Evolutionary conservation across 1,140 invertebrate species (phyloP).

Genomic region (Procambarus virginalis): DNA sequence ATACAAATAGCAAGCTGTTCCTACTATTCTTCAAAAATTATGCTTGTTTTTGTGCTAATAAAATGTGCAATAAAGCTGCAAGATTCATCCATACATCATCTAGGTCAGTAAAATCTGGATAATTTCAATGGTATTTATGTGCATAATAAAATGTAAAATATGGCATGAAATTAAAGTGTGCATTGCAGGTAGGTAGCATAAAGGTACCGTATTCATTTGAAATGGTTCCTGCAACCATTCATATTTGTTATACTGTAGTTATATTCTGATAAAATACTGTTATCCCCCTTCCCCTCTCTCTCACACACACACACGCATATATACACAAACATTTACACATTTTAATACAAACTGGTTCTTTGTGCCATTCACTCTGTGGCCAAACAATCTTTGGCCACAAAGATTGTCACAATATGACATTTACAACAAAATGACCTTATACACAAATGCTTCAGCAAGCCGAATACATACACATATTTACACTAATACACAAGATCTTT

Average conservation of each 20-base stretch:
- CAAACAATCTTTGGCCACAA: not conserved
- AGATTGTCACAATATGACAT: constrained; percentile 10
- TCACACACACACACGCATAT: not conserved
- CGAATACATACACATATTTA: constrained; percentile 58
- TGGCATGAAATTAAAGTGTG: not conserved
- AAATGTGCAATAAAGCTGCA: not conserved
- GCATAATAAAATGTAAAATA: not conserved
- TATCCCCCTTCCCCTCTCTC: no score
- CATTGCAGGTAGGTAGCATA: not conserved
- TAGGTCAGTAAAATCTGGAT: not conserved
- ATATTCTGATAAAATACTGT: not conserved
- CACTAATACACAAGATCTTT: constrained; percentile 48
- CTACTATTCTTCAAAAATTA: no score
- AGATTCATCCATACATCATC: not conserved
- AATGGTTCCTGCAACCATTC: not conserved
- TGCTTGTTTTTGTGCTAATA: not conserved
- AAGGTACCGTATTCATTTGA: constrained; percentile 8
- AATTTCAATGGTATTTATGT: not conserved
- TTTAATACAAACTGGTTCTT: not conserved
- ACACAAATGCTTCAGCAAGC: constrained; percentile 49
- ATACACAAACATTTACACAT: not conserved
- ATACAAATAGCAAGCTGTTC: no score
- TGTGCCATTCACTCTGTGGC: constrained; percentile 10
- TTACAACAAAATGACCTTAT: constrained; percentile 24
- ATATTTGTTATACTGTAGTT: not conserved